Evolutionary conservation across 2,797 vertebrate genomes (phyloP), one percentile per base, ranked within the genome.

Genomic region (Lycodopsis pacificus): DNA sequence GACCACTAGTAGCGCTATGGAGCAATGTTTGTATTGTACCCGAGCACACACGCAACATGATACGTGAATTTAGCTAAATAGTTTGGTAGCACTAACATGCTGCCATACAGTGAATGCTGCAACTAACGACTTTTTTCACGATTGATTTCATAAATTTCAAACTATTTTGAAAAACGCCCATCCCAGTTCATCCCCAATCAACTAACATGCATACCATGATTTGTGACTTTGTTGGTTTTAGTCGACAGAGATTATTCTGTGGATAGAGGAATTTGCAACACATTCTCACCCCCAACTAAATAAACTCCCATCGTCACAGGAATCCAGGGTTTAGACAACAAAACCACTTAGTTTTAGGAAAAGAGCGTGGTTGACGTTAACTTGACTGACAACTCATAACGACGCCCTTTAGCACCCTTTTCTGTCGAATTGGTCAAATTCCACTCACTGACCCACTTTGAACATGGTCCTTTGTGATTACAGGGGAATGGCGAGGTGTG

Each of bases 351-450:
- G 48, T 10, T 10, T 40, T 49, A 51, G 49, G 49, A 25, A 46
- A 19, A 46, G 44, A 38, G 36, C 36, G 10, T 38, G 8, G 36
- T 3, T 38, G 36, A 38, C 36, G 36, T 11, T 38, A 11, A 38
- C 36, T 38, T 38, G 9, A 38, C 10, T 34, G 2, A 7, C 32
- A 9, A 38, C 36, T 38, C 36, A 38, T 11, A 11, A 9, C 36
- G 10, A 11, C 7, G 74, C 14, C 42, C 5, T 68, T 76, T 25
- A 3, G 44, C 27, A 42, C 0, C 22, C 22, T 44, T 54, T 63
- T 32, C 22, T 3, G 2, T 20, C 42, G 48, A 82, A 63, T 79
- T 79, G 73, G 76, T 83, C 76, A 86, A 81, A 85, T 76, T 89
- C 77, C 71, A 82, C 19, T 54, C 10, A 64, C n/a, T 85, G 61